These are phyloP conservation scores for Helicolenus hilgendorfi DNA, from an alignment of 2,797 vertebrate species.

Conservation along the genomic window DNA sequence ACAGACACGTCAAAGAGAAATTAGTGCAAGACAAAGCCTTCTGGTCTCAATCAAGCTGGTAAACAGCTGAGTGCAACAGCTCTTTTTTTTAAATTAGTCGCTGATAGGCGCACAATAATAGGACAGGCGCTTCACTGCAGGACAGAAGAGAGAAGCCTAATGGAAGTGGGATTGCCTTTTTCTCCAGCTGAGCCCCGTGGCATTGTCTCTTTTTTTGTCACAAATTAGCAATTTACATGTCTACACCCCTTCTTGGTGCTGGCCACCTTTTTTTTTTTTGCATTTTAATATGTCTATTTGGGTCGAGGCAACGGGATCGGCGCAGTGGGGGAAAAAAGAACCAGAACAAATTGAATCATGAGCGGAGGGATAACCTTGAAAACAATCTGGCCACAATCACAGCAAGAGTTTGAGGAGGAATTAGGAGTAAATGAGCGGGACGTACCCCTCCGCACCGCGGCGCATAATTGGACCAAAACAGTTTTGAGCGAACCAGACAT, in stretches of 20 bases:
- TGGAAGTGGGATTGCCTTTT: constrained; percentile 84
- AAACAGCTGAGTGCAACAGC: constrained; percentile 81
- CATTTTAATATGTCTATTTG: constrained; percentile 58
- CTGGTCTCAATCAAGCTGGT: constrained; percentile 80
- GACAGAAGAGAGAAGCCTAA: constrained; percentile 76
- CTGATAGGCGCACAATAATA: constrained; percentile 81
- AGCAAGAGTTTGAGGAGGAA: constrained; percentile 66
- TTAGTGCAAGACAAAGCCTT: constrained; percentile 69
- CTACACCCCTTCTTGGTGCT: constrained; percentile 21
- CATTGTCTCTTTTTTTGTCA: constrained; percentile 31
- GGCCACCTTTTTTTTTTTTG: constrained; percentile 49
- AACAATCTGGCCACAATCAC: constrained; percentile 64
- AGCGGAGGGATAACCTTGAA: constrained; percentile 72
- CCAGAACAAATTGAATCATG: constrained; percentile 51
- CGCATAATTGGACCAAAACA: constrained; percentile 63
- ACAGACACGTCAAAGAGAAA: constrained; percentile 52
- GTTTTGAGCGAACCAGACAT: constrained; percentile 45
- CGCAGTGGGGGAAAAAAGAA: not conserved
- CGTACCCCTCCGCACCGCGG: not conserved
- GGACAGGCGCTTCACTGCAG: constrained; percentile 66
- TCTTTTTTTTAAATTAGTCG: constrained; percentile 82
- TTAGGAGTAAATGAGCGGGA: constrained; percentile 77
- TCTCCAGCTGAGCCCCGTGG: constrained; percentile 69
- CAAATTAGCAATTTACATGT: constrained; percentile 85
- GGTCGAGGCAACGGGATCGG: constrained; percentile 8